These are phyloP conservation scores for Caracal caracal DNA, from an alignment of 2,113 vertebrate genomes.

Conservation along the genomic window DNA sequence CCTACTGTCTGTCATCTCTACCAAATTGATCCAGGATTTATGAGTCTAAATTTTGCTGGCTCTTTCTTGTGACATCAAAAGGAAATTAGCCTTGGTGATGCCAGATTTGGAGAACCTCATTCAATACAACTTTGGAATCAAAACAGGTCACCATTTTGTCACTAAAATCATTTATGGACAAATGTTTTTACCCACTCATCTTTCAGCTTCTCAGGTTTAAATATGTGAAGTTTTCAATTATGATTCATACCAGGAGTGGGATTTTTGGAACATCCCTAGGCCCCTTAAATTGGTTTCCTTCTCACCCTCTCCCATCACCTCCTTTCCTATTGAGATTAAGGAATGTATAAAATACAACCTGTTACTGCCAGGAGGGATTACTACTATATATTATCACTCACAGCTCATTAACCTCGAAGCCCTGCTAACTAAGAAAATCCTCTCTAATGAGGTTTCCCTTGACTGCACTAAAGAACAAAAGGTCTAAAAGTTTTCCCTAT, in stretches of 20 bases:
- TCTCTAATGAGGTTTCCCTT: constrained; percentile 89
- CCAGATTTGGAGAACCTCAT: not conserved
- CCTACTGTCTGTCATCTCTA: not conserved
- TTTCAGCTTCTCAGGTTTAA: not conserved
- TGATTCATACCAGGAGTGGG: constrained; percentile 41
- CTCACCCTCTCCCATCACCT: constrained; percentile 74
- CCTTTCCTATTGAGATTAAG: constrained; percentile 84
- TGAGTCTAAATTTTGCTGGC: not conserved
- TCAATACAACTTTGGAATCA: not conserved
- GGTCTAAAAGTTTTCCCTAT: constrained; percentile 88
- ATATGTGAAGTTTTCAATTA: constrained; percentile 59
- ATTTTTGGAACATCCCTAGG: constrained; percentile 70
- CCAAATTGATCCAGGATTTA: not conserved
- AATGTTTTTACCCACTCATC: not conserved
- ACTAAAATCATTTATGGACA: constrained; percentile 17
- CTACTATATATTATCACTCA: constrained; percentile 88
- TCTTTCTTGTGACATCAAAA: not conserved
- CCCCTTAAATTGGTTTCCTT: constrained; percentile 79
- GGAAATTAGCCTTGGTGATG: not conserved
- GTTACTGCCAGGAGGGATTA: constrained; percentile 87
- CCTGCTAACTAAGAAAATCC: constrained; percentile 91
- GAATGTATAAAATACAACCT: constrained; percentile 88
- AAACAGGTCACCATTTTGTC: not conserved
- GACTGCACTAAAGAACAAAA: constrained; percentile 88
- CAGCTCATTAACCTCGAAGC: constrained; percentile 89